These are phyloP conservation scores for Hemicordylus capensis DNA, from an alignment of 2,113 vertebrate genomes.

Conservation along the genomic window DNA sequence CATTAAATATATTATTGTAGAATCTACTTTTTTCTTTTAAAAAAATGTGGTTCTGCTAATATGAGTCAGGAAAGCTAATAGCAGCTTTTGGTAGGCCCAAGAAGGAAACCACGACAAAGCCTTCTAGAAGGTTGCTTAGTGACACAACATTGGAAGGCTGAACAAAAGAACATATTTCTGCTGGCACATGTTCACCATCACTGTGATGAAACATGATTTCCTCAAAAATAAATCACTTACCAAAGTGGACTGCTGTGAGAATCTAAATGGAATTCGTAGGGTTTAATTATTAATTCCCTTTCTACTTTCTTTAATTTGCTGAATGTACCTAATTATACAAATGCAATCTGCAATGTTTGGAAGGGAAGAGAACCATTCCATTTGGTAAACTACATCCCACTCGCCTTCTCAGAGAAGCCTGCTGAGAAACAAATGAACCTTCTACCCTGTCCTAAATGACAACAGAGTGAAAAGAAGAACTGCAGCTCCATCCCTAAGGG, in stretches of 20 bases:
- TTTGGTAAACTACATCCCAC: background rate
- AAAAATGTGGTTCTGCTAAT: background rate
- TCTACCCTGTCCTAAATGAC: background rate
- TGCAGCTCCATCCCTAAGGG: background rate
- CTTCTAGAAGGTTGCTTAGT: constrained; percentile 7
- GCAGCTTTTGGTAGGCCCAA: constrained; percentile 37
- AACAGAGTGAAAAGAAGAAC: background rate
- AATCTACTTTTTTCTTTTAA: fast-evolving
- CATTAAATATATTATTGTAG: background rate
- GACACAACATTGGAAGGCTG: background rate
- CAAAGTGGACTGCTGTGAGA: constrained; percentile 28
- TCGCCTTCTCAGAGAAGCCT: background rate
- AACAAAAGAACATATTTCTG: constrained; percentile 16
- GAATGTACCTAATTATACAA: background rate
- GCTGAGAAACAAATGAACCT: background rate
- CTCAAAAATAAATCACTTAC: background rate
- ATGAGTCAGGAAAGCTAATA: constrained; percentile 16
- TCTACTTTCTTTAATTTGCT: constrained; percentile 36
- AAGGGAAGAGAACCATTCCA: background rate
- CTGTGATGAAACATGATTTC: constrained; percentile 3
- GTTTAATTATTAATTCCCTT: constrained; percentile 35
- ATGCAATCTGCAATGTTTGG: background rate
- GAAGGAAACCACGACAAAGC: constrained; percentile 31
- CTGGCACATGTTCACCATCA: background rate
- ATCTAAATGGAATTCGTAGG: constrained; percentile 27